phyloP scores from a whole-genome alignment of 1,140 invertebrate genomes.

The Helicorthomorpha holstii region DNA sequence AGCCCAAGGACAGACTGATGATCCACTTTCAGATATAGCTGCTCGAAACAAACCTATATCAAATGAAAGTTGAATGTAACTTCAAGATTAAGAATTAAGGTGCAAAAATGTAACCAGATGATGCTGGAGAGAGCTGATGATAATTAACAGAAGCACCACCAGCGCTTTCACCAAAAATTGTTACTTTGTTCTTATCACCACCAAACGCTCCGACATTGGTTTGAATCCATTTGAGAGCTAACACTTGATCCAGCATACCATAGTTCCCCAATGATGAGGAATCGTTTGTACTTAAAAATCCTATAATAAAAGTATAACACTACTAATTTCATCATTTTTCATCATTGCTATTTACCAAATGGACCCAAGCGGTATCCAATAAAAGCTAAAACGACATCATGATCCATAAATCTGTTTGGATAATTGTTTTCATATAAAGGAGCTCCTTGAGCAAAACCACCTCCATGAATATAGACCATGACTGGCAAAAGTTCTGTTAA shows the following conservation, averaged over 20 bases:
- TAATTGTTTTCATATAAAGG: constrained; percentile 24
- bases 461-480: constrained; percentile 36
- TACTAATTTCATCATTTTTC: too few species aligned
- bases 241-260: constrained; percentile 40
- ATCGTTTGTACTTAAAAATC: neutral
- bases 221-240: constrained; percentile 40
- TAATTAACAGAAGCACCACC: constrained; percentile 34
- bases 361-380: constrained; percentile 45
- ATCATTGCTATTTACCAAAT: constrained; percentile 26
- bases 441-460: constrained; percentile 30
- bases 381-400: constrained; percentile 40
- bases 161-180: constrained; percentile 38
- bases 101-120: constrained; percentile 32
- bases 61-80: constrained; percentile 4
- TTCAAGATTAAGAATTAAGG: too few species aligned
- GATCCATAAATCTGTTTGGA: constrained; percentile 30
- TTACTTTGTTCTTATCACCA: constrained; percentile 39
- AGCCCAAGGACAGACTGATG: constrained; percentile 82
- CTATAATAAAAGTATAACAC: neutral
- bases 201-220: constrained; percentile 37
- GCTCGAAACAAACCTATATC: constrained; percentile 13
- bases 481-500: too few species aligned
- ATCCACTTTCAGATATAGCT: constrained; percentile 53
- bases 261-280: constrained; percentile 24
- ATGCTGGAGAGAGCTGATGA: constrained; percentile 29